Base-by-base conservation (phyloP, 1,140 invertebrate genomes). In the Drosophila bipectinata region DNA sequence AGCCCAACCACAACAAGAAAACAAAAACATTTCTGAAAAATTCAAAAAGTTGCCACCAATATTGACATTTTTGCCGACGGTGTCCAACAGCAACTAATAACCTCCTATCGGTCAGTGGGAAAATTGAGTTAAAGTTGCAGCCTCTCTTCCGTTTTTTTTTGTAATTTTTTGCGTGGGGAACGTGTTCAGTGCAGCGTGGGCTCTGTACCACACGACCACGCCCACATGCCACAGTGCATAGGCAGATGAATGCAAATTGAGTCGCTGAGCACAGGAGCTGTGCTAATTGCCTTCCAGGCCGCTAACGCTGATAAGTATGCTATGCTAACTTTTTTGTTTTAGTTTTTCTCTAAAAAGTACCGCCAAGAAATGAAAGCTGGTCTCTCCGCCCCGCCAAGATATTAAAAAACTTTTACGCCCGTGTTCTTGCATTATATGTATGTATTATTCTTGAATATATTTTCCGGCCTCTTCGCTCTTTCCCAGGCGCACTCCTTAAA, bases 381-480 rank as follows among this genome's bases (percentile, higher is more conserved):
- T 6, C 1, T 28, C 5, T 1, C 1, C 5, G 6, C 26, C 48
- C 30, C 10, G 66, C 8, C n/a, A 56, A 64, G 76, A 47, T 79
- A 78, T 79, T 73, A 79, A 79, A 79, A 78, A 78, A 79, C 54
- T 78, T 77, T 44, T 44, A 7, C 41, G 14, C 14, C 15, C 14
- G 41, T 44, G 2, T 44, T 44, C 41, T 8, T 44, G n/a, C 14
- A 15, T 44, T 12, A 44, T 15, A 14, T 44, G 5, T 44, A 14
- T 41, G 34, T 37, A 12, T 37, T 37, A 12, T 37, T 37, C 47
- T 34, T 45, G 41, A 39, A 26, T 34, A 45, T 47, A 48, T 41
- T 45, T 66, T 54, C 12, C 26, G 59, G 60, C 47, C 49, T 14
- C 6, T 10, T 30, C 26, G 26, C n/a, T 8, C 7, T 32, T 9